Evolutionary conservation across 2,113 vertebrate species (phyloP).

Genomic region (Puma concolor): DNA sequence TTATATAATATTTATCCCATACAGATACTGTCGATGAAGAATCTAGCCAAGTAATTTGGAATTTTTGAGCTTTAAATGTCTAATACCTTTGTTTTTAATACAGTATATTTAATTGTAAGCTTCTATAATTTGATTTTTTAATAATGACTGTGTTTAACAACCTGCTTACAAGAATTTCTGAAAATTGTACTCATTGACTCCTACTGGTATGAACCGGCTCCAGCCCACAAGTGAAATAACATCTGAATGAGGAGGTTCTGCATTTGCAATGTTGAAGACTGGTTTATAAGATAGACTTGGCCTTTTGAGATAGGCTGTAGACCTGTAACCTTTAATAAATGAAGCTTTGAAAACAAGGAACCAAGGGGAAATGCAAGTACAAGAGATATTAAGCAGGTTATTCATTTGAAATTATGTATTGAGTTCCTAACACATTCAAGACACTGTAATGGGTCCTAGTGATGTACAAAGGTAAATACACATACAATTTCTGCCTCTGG

Average conservation of each 20-base stretch:
- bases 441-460: neutral
- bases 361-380: neutral
- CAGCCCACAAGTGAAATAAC: neutral
- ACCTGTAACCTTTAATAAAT: neutral
- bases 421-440: slow-evolving; percentile 11
- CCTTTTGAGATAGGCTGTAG: neutral
- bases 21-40: neutral
- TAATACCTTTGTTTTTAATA: neutral
- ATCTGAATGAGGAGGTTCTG: neutral
- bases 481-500: neutral
- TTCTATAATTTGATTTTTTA: neutral
- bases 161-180: neutral
- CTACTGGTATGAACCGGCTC: neutral
- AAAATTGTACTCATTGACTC: neutral
- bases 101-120: neutral
- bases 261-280: neutral
- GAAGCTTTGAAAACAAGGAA: slow-evolving; percentile 1
- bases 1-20: neutral
- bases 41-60: neutral
- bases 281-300: neutral
- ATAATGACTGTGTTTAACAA: neutral
- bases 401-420: slow-evolving; percentile 12
- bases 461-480: slow-evolving; percentile 22
- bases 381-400: slow-evolving; percentile 3
- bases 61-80: neutral